A percentile compares a stretch with the other conserved stretches of the same genome.
These are phyloP conservation scores for Ceratina japonica DNA, from an alignment of 1,140 invertebrate species.

Conservation along the genomic window DNA sequence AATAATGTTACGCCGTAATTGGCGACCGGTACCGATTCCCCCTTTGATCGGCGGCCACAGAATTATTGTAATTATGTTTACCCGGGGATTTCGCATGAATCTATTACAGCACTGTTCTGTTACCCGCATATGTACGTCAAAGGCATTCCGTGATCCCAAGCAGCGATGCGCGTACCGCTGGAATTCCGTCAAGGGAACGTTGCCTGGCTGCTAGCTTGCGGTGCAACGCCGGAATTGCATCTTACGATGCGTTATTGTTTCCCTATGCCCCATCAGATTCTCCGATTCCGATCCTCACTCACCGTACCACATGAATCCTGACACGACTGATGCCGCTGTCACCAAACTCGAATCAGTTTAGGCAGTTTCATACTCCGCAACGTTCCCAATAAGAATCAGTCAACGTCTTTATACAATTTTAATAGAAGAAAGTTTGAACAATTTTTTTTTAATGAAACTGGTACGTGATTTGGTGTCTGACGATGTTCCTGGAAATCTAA, in stretches of 20 bases:
- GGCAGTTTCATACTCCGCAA: no score
- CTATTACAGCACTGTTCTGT: slow-evolving; percentile 56
- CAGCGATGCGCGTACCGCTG: slow-evolving; percentile 32
- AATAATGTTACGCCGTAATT: slow-evolving; percentile 38
- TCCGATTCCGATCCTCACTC: not conserved
- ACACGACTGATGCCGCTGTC: no score
- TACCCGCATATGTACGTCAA: slow-evolving; percentile 51
- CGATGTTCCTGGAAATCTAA: no score
- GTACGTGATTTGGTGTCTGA: no score
- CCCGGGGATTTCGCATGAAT: slow-evolving; percentile 51
- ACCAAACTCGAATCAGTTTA: no score
- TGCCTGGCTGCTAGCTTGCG: not conserved
- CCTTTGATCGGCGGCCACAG: slow-evolving; percentile 40
- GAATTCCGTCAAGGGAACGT: slow-evolving; percentile 1
- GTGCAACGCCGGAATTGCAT: slow-evolving; percentile 29
- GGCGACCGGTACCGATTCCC: slow-evolving; percentile 10
- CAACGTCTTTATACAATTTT: no score
- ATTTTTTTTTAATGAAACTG: no score
- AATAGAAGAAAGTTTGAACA: no score
- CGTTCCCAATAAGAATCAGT: no score
- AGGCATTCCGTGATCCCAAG: slow-evolving; percentile 55
- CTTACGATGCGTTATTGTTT: slow-evolving; percentile 33
- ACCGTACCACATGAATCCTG: no score
- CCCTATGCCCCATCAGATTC: no score
- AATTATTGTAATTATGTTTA: slow-evolving; percentile 61